Evolutionary conservation across 1,140 invertebrate genomes (phyloP).

Genomic region (Diprion similis): DNA sequence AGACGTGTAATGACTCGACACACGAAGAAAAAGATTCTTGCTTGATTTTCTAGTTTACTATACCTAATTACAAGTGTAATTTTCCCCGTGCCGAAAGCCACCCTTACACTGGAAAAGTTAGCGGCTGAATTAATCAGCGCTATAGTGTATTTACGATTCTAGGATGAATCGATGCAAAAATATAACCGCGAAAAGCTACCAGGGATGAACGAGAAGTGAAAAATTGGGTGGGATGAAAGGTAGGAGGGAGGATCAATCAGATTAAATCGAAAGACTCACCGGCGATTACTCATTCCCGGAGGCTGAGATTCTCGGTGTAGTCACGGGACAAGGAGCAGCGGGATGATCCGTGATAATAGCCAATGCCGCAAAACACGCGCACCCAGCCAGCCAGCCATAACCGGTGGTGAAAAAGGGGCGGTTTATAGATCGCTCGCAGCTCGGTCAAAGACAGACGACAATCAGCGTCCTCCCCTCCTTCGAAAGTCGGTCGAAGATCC

Average conservation of each 20-base stretch:
- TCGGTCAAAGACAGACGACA: constrained; percentile 7
- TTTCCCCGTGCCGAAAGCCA: no score
- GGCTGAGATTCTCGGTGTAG: background rate
- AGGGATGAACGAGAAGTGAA: no score
- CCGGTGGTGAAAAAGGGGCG: background rate
- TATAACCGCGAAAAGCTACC: no score
- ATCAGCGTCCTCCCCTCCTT: background rate
- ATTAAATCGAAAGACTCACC: background rate
- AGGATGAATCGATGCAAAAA: no score
- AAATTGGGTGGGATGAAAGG: no score
- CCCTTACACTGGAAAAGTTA: no score
- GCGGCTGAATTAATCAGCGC: no score
- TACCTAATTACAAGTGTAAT: no score
- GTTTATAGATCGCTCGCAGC: background rate
- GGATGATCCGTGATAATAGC: background rate
- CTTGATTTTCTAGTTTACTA: no score
- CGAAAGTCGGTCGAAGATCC: background rate
- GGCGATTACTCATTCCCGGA: background rate
- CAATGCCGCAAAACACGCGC: background rate
- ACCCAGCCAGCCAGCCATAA: background rate
- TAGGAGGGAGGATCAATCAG: background rate
- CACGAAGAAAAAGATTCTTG: no score
- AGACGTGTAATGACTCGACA: no score
- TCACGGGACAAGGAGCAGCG: background rate
- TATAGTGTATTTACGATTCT: no score